Evolutionary conservation across 2,888 invertebrate genomes (phyloP).

Genomic region (Cheilosia vernalis): DNA sequence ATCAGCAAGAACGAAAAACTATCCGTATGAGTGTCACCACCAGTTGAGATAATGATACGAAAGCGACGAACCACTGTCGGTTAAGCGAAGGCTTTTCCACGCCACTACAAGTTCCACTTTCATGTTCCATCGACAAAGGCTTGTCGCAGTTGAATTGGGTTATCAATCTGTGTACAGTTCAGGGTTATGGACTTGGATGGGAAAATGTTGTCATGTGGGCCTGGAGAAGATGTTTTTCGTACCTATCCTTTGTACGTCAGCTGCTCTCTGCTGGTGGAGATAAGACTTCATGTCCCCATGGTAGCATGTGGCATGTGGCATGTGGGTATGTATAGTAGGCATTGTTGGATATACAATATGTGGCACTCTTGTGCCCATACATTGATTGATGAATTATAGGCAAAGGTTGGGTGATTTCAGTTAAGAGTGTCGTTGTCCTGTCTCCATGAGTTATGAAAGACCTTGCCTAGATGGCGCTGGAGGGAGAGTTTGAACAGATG

Average conservation of each 20-base stretch:
- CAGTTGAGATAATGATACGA: slow-evolving; percentile 59
- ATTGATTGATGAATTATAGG: no score
- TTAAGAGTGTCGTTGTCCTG: no score
- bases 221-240: neutral
- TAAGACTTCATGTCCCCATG: neutral
- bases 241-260: neutral
- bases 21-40: slow-evolving; percentile 41
- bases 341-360: no score
- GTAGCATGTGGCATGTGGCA: neutral
- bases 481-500: no score
- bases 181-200: slow-evolving; percentile 19
- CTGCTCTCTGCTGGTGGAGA: neutral
- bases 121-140: slow-evolving; percentile 32
- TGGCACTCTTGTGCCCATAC: no score
- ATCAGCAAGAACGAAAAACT: slow-evolving; percentile 29
- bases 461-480: no score
- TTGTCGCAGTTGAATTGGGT: slow-evolving; percentile 22
- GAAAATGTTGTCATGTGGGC: neutral
- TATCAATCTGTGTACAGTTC: slow-evolving; percentile 56
- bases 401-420: no score
- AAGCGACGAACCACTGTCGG: slow-evolving; percentile 52
- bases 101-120: slow-evolving; percentile 12
- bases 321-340: neutral
- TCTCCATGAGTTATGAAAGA: no score
- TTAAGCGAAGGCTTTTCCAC: slow-evolving; percentile 53